A percentile compares a stretch with the other conserved stretches of the same genome.
Conservation (phyloP, 2,888 invertebrate species). For the Drosophila mayaguana region DNA sequence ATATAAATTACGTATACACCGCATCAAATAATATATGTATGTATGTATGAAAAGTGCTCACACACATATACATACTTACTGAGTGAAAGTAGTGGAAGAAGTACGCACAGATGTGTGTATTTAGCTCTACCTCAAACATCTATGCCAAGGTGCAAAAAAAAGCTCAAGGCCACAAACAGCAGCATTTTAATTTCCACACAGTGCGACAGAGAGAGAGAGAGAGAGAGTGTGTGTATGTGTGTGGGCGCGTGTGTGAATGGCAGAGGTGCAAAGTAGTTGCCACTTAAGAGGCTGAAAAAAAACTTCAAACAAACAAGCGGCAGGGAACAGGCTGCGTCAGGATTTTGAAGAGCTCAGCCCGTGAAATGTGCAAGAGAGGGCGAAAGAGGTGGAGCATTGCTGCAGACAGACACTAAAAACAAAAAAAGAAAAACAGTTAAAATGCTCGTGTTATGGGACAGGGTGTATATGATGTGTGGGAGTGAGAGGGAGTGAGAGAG, state of each 20-base stretch:
- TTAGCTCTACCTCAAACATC: slow-evolving; percentile 49
- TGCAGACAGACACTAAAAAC: slow-evolving; percentile 40
- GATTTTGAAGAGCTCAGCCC: slow-evolving; percentile 54
- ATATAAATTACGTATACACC: slow-evolving; percentile 45
- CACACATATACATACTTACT: slow-evolving; percentile 2
- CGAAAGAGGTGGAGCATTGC: not conserved
- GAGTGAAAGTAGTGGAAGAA: slow-evolving; percentile 13
- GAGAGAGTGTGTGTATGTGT: slow-evolving; percentile 5
- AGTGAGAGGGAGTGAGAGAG: not conserved
- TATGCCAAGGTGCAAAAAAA: slow-evolving; percentile 71
- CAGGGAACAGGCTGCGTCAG: slow-evolving; percentile 40
- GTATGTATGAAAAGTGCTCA: not conserved
- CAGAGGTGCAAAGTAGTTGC: slow-evolving; percentile 79
- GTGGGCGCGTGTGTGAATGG: slow-evolving; percentile 53
- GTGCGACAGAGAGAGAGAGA: not conserved
- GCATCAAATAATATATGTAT: slow-evolving; percentile 28
- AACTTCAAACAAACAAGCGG: slow-evolving; percentile 68
- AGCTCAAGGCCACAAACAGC: slow-evolving; percentile 68
- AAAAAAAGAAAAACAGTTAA: slow-evolving; percentile 40
- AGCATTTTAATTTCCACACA: slow-evolving; percentile 44
- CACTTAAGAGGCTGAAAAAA: slow-evolving; percentile 63
- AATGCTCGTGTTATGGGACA: slow-evolving; percentile 13
- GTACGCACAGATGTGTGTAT: slow-evolving; percentile 21
- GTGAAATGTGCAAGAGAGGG: slow-evolving; percentile 33
- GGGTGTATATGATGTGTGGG: not conserved